These are phyloP conservation scores for Triplophysa rosa DNA, from an alignment of 2,113 vertebrate species.

Conservation along the genomic window DNA sequence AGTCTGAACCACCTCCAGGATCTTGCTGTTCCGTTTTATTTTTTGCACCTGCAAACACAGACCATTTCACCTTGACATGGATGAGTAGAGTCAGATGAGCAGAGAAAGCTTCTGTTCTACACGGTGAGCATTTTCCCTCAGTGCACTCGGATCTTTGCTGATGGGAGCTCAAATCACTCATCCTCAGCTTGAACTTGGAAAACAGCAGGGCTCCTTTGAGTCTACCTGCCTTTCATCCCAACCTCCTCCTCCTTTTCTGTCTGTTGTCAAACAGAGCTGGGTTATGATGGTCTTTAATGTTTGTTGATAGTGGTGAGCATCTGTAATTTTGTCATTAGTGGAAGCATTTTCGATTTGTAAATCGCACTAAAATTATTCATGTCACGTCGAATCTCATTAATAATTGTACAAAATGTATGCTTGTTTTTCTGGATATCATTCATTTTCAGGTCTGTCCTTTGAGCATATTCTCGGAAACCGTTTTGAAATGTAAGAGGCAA, in stretches of 20 bases:
- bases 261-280: constrained; percentile 12
- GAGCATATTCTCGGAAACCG: not conserved
- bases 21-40: constrained; percentile 16
- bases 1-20: constrained; percentile 18
- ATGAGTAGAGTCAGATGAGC: constrained; percentile 45
- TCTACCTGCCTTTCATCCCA: constrained; percentile 39
- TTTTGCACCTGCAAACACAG: constrained; percentile 28
- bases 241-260: not conserved
- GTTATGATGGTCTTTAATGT: constrained; percentile 18
- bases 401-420: constrained; percentile 2
- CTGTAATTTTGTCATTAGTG: constrained; percentile 25
- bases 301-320: not conserved
- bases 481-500: not conserved
- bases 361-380: not conserved
- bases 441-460: not conserved
- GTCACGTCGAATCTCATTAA: not conserved
- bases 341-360: not conserved
- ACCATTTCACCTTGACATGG: constrained; percentile 48
- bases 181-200: constrained; percentile 42
- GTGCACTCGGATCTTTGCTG: constrained; percentile 39
- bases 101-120: constrained; percentile 48
- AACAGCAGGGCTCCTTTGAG: constrained; percentile 49
- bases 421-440: constrained; percentile 12
- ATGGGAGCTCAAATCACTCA: constrained; percentile 47
- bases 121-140: constrained; percentile 50